These are phyloP conservation scores for Leptopilina syphax DNA, from an alignment of 2,888 invertebrate species.

Conservation along the genomic window DNA sequence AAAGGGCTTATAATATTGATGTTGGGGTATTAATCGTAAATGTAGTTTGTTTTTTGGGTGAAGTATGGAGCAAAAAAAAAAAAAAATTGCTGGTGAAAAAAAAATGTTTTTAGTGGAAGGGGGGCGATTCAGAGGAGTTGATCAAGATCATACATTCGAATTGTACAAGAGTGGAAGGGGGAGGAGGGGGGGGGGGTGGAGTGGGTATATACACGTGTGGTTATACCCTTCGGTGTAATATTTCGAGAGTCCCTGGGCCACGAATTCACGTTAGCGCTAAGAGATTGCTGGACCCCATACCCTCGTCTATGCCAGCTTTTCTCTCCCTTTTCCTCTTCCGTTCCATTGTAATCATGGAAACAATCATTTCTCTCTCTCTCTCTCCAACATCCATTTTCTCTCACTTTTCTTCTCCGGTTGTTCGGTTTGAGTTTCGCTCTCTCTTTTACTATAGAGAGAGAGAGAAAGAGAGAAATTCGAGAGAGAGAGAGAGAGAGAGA, in stretches of 20 bases:
- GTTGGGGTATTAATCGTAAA: too few species aligned
- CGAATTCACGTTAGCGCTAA: constrained; percentile 75
- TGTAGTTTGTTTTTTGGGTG: too few species aligned
- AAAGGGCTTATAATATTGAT: too few species aligned
- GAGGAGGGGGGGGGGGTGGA: background rate
- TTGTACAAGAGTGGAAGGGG: constrained; percentile 10
- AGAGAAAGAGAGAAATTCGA: background rate
- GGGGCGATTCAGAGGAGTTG: constrained; percentile 55
- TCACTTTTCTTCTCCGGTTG: constrained; percentile 59
- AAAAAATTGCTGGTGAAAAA: constrained; percentile 49
- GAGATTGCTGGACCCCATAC: constrained; percentile 72
- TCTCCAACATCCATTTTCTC: constrained; percentile 40
- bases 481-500: constrained; percentile 29
- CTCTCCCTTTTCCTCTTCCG: constrained; percentile 63
- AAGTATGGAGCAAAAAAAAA: too few species aligned
- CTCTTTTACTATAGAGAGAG: constrained; percentile 35
- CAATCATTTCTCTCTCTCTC: constrained; percentile 71
- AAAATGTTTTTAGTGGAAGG: constrained; percentile 56
- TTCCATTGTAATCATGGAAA: constrained; percentile 76
- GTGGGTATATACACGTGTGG: constrained; percentile 33
- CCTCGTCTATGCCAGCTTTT: constrained; percentile 60
- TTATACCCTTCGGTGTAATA: constrained; percentile 69
- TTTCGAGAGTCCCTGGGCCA: constrained; percentile 72
- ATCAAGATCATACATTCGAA: constrained; percentile 40
- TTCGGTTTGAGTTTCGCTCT: constrained; percentile 15